Conservation (phyloP, 2,797 vertebrate species). For the Paguma larvata region DNA sequence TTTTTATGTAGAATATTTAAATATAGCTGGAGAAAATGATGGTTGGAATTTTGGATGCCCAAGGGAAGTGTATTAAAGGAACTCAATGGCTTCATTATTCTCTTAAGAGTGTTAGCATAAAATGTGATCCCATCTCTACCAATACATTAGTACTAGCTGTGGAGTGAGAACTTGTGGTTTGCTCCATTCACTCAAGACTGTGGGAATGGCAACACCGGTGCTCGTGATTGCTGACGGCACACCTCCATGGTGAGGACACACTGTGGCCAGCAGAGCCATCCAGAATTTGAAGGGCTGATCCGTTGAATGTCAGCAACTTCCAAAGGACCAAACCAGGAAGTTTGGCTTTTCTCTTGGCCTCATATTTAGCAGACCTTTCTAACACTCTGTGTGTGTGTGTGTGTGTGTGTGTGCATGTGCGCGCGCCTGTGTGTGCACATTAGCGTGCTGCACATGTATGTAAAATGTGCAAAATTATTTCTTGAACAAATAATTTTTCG, state of each 20-base stretch:
- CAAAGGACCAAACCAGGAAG: conserved; percentile 6
- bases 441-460: conserved; percentile 3
- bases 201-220: background rate
- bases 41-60: background rate
- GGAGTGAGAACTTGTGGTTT: background rate
- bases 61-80: background rate
- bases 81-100: background rate
- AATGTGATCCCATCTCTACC: no score
- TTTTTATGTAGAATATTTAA: background rate
- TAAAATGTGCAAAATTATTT: conserved; percentile 37
- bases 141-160: background rate
- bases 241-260: accelerated
- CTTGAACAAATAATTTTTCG: conserved; percentile 75
- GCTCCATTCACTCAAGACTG: no score
- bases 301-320: background rate
- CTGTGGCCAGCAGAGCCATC: background rate
- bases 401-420: conserved; percentile 65
- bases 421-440: conserved; percentile 50
- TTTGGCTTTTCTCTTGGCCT: conserved; percentile 78
- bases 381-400: background rate
- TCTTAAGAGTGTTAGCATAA: background rate
- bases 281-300: background rate
- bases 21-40: background rate
- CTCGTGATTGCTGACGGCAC: background rate
- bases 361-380: conserved; percentile 55